These are phyloP conservation scores for Drosophila anceps DNA, from an alignment of 2,888 invertebrate genomes.

Conservation along the genomic window DNA sequence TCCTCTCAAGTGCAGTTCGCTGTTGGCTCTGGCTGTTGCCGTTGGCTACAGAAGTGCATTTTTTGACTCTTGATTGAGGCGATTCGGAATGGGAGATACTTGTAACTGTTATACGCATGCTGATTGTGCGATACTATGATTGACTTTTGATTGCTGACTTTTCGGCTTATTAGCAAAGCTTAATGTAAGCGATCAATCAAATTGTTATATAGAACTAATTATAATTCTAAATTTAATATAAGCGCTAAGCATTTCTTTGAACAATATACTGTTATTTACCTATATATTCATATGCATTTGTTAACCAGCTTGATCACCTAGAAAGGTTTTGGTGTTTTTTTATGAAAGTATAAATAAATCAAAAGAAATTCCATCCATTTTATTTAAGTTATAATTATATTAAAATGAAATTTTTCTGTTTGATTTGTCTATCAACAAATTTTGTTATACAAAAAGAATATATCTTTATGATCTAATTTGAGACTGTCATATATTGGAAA, in stretches of 20 bases:
- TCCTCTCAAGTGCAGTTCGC: slow-evolving; percentile 65
- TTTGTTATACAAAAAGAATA: no score
- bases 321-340: no score
- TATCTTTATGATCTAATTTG: no score
- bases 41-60: slow-evolving; percentile 28
- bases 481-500: not conserved
- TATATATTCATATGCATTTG: not conserved
- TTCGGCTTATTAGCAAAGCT: not conserved
- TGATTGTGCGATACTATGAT: slow-evolving; percentile 19
- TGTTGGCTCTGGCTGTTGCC: slow-evolving; percentile 32
- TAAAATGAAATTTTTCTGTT: not conserved
- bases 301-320: no score
- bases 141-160: slow-evolving; percentile 20
- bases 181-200: not conserved
- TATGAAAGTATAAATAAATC: no score
- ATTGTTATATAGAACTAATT: not conserved
- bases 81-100: slow-evolving; percentile 27
- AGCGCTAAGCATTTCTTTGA: not conserved
- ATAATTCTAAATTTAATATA: no score
- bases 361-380: not conserved
- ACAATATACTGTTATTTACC: not conserved
- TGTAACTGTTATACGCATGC: slow-evolving; percentile 33
- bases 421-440: no score
- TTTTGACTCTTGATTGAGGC: slow-evolving; percentile 41
- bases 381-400: not conserved